Evolutionary conservation across 2,888 invertebrate genomes (phyloP).

Genomic region (Boloria selene): DNA sequence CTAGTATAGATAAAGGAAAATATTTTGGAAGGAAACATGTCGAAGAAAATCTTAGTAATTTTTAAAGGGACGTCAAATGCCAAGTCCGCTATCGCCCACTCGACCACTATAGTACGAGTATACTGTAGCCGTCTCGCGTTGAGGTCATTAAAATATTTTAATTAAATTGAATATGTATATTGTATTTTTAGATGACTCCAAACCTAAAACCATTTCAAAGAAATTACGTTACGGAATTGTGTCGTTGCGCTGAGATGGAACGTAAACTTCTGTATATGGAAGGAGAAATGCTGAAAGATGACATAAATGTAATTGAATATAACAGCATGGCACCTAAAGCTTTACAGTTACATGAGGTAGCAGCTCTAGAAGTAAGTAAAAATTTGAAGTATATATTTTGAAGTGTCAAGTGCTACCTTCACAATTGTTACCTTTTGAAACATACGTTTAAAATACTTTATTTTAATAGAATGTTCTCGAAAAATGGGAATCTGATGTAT

Average conservation of each 20-base stretch:
- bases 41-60: too few species aligned
- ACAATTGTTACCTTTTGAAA: not conserved
- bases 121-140: too few species aligned
- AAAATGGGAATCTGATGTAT: conserved; percentile 62
- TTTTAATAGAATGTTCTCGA: conserved; percentile 55
- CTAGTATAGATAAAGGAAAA: conserved; percentile 4
- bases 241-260: conserved; percentile 93
- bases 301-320: conserved; percentile 84
- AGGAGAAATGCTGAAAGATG: conserved; percentile 88
- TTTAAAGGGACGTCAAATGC: too few species aligned
- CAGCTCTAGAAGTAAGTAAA: conserved; percentile 87
- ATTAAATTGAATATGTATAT: too few species aligned
- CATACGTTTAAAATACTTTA: not conserved
- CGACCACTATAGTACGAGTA: too few species aligned
- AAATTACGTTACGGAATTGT: conserved; percentile 91
- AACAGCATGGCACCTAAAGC: conserved; percentile 83
- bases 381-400: not conserved
- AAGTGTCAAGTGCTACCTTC: not conserved
- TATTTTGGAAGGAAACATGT: too few species aligned
- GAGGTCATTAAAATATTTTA: too few species aligned
- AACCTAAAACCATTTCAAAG: conserved; percentile 90
- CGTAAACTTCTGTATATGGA: conserved; percentile 89
- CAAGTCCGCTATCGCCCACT: too few species aligned
- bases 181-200: conserved; percentile 53
- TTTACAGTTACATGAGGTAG: conserved; percentile 86